Base-by-base conservation (phyloP, 2,888 invertebrate species). In the Tetropium fuscum region DNA sequence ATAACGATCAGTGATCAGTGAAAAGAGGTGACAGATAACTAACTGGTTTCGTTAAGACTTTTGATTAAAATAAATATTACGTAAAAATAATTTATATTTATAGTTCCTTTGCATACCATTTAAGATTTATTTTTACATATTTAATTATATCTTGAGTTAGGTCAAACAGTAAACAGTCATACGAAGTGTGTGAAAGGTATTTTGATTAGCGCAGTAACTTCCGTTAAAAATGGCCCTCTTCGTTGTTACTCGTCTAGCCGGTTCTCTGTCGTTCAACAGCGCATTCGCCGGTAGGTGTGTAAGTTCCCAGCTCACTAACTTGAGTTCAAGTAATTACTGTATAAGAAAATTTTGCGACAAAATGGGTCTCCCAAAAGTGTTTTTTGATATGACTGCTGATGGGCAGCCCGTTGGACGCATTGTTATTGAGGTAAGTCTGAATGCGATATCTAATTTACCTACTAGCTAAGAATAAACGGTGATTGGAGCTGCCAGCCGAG, bases 331-430 rank as follows among this genome's bases (percentile, higher is more conserved):
- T 51, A 76, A 76, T 77, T 81, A 83, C 78, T 56, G 72, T 61
- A 78, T 83, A 75, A 85, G 86, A 76, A 83, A 83, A 76, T 86
- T 86, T 74, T 82, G 85, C 68, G 80, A 76, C 49, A 87, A 88
- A 83, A 94, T 94, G 94, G 86, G 88, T 84, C 86, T 92, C 76
- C 94, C 94, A 80, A 87, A 88, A 83, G 95, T 95, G 74, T 97
- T 86, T 84, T 93, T 98, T 77, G 96, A 97, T 82, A 91, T 97
- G 85, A 83, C 88, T 73, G 93, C 93, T 72, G 95, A 94, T 82
- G 89, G 88, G 60, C 82, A 87, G 72, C 83, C 87, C 38, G 84
- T 94, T 68, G 97, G 97, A 71, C 89, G 95, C 75, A 92, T 97
- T 78, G 86, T 92, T 45, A 92, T 97, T 77, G 95, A 97, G 92